Evolutionary conservation across 2,888 invertebrate genomes (phyloP).

Genomic region (Gastrophysa polygoni): DNA sequence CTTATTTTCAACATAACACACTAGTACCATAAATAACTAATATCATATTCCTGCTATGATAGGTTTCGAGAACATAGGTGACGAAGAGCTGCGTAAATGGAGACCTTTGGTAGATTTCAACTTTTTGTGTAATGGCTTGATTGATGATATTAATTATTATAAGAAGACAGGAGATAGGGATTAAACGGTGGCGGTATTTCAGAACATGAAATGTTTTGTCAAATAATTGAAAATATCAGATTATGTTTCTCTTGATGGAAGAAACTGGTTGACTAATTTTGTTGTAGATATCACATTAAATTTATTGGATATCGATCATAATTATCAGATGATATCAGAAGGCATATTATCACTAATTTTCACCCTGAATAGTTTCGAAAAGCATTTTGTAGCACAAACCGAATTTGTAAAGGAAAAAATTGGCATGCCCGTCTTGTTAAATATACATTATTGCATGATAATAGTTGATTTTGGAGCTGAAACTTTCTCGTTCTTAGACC

Average conservation of each 20-base stretch:
- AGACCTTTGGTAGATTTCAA: neutral
- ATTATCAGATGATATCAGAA: conserved; percentile 5
- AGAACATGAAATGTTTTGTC: neutral
- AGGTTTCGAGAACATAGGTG: neutral
- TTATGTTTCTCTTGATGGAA: neutral
- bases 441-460: conserved; percentile 8
- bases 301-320: neutral
- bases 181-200: neutral
- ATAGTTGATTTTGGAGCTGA: conserved; percentile 6
- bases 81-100: neutral
- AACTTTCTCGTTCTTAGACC: neutral
- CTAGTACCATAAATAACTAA: too few relatives aligned
- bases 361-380: neutral
- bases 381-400: neutral
- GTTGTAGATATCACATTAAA: conserved; percentile 6
- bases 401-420: neutral
- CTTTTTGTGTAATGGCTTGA: neutral
- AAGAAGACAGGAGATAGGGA: neutral
- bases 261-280: conserved; percentile 12
- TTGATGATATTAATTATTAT: conserved; percentile 1
- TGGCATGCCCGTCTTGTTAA: conserved; percentile 7
- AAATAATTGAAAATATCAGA: conserved; percentile 6
- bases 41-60: neutral
- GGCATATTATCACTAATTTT: conserved; percentile 5
- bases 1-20: too few relatives aligned